Percentiles rank a stretch among this genome's conserved stretches.
phyloP scores from a whole-genome alignment of 1,140 invertebrate species.

The Ooceraea biroi region DNA sequence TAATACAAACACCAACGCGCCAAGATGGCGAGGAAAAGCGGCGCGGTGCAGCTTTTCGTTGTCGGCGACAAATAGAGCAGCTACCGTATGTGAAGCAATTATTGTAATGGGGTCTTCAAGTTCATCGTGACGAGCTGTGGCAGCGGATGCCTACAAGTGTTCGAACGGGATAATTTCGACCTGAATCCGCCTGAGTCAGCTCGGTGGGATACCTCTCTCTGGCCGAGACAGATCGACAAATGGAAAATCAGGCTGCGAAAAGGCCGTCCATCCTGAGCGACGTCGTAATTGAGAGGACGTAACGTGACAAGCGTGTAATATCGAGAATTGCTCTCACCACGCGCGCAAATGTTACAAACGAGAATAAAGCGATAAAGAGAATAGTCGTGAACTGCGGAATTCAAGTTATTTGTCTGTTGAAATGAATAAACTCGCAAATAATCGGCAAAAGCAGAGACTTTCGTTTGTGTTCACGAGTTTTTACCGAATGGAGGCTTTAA shows the following conservation, averaged over 20 bases:
- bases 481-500: too few species aligned
- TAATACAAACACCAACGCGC: too few species aligned
- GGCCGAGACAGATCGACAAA: neutral
- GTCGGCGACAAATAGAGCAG: neutral
- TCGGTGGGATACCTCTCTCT: neutral
- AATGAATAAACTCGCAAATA: neutral
- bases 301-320: neutral
- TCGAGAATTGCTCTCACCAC: neutral
- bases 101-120: slow-evolving; percentile 73
- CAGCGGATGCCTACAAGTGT: neutral
- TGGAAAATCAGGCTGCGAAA: slow-evolving; percentile 19
- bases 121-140: slow-evolving; percentile 8
- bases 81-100: slow-evolving; percentile 79
- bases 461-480: too few species aligned
- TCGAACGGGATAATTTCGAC: neutral
- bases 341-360: neutral
- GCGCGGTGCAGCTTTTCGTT: neutral
- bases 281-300: neutral
- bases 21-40: neutral
- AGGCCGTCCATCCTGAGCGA: neutral
- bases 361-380: neutral
- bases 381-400: neutral
- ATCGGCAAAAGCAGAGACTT: neutral
- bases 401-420: neutral
- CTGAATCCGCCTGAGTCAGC: slow-evolving; percentile 20